Evolutionary conservation across 2,797 vertebrate genomes (phyloP), one percentile per base, ranked within the genome.

Genomic region (Sciurus vulgaris): DNA sequence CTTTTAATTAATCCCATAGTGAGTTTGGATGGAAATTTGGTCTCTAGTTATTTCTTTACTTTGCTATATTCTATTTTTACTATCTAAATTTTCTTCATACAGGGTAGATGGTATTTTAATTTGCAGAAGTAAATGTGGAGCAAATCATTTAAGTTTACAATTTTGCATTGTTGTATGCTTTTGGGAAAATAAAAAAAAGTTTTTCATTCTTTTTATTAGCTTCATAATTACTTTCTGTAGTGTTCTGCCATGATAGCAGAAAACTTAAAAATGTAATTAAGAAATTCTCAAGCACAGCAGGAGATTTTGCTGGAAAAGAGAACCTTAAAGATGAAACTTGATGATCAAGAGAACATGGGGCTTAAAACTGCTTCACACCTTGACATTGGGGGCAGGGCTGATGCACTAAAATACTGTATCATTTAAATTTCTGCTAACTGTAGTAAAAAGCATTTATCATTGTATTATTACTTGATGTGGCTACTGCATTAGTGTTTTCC

Each of bases 251-350:
- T 96, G 97, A 96, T 93, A 97, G 96, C 91, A 97, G 96, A 98
- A 98, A 97, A 91, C 96, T 96, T 98, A 91, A 96, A 98, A 94
- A 98, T 97, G 96, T 98, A 98, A 98, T 98, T 98, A 98, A 98
- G 97, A 98, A 97, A 98, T 98, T 97, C 96, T 98, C 87, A 94
- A 97, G 56, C 97, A 97, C 96, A 98, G 96, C 94, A 97, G 97
- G 97, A 97, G 85, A 96, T 97, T 97, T 98, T 97, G 86, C 97
- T 86, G 95, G 94, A 96, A 96, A 93, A 97, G 95, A 98, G 96
- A 98, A 97, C 76, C 95, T 98, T 97, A 96, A 97, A 91, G 95
- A 88, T 96, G 90, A 90, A 97, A 93, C 93, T 96, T 95, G 88
- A 91, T 96, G 95, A 97, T 98, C 74, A 84, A 96, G 96, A 97